phyloP scores from a whole-genome alignment of 2,888 invertebrate genomes.

The Orthonevra nobilis region DNA sequence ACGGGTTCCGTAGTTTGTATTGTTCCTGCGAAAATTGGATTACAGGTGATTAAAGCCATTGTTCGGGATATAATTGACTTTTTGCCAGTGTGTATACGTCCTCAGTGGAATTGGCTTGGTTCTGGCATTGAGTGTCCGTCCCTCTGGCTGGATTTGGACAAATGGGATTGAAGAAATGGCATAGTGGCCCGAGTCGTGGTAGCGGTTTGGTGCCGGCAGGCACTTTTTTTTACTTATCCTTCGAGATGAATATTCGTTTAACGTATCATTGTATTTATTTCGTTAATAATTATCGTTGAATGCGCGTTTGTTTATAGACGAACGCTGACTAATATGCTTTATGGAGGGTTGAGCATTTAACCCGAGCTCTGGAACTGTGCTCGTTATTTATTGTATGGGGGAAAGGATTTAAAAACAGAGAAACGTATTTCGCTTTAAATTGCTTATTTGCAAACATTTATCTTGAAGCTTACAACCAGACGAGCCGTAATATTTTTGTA shows the following conservation, averaged over 20 bases:
- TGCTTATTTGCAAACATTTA: too few relatives aligned
- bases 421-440: too few relatives aligned
- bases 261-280: constrained; percentile 50
- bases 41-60: constrained; percentile 69
- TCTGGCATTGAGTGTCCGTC: constrained; percentile 14
- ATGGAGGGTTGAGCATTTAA: too few relatives aligned
- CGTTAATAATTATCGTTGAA: constrained; percentile 42
- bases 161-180: constrained; percentile 16
- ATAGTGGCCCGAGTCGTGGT: not conserved
- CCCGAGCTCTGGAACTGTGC: too few relatives aligned
- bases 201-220: not conserved
- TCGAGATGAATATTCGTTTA: constrained; percentile 50
- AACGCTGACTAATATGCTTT: too few relatives aligned
- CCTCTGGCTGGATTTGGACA: constrained; percentile 5
- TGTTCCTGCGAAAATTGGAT: constrained; percentile 63
- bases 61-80: constrained; percentile 63
- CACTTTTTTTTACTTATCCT: constrained; percentile 28
- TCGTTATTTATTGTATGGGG: too few relatives aligned
- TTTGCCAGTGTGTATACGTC: constrained; percentile 25
- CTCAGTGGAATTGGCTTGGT: constrained; percentile 3
- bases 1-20: constrained; percentile 41
- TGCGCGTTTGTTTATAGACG: too few relatives aligned
- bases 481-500: too few relatives aligned
- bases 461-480: too few relatives aligned
- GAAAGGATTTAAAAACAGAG: too few relatives aligned